A percentile compares a stretch with the other conserved stretches of the same genome.
Evolutionary conservation across 2,113 vertebrate genomes (phyloP).

Genomic region (Recurvirostra avosetta): DNA sequence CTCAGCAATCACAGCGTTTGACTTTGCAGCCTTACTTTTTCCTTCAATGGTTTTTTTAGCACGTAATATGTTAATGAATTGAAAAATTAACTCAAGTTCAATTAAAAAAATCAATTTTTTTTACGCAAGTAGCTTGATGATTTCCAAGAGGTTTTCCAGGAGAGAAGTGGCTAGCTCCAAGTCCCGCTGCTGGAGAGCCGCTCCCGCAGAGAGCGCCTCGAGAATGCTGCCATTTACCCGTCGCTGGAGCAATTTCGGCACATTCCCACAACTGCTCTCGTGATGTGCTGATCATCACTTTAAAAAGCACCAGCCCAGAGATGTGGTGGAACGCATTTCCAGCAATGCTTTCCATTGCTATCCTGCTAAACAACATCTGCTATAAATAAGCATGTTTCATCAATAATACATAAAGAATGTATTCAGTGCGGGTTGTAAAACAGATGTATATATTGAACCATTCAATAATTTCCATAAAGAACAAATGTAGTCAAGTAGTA

Average conservation of each 20-base stretch:
- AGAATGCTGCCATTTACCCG: background rate
- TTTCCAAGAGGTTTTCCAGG: background rate
- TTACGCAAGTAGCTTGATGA: rapidly evolving
- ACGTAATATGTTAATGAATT: rapidly evolving
- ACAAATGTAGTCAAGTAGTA: background rate
- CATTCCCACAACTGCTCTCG: rapidly evolving
- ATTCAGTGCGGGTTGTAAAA: background rate
- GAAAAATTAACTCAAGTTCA: background rate
- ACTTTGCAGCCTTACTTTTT: background rate
- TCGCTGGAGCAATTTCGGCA: too few species aligned
- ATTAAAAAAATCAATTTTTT: background rate
- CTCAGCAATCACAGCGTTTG: background rate
- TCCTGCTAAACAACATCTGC: background rate
- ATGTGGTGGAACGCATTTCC: background rate
- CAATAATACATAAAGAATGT: background rate
- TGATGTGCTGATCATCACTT: too few species aligned
- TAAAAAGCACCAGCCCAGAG: background rate
- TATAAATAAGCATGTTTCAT: background rate
- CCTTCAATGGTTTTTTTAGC: background rate
- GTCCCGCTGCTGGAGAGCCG: background rate
- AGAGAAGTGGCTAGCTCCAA: background rate
- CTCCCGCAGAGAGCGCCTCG: background rate
- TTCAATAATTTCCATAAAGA: background rate
- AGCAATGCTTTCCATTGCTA: background rate
- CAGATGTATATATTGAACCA: background rate